Base-by-base conservation (phyloP, 1,140 invertebrate species). In the Lamellibrachia luymesi region DNA sequence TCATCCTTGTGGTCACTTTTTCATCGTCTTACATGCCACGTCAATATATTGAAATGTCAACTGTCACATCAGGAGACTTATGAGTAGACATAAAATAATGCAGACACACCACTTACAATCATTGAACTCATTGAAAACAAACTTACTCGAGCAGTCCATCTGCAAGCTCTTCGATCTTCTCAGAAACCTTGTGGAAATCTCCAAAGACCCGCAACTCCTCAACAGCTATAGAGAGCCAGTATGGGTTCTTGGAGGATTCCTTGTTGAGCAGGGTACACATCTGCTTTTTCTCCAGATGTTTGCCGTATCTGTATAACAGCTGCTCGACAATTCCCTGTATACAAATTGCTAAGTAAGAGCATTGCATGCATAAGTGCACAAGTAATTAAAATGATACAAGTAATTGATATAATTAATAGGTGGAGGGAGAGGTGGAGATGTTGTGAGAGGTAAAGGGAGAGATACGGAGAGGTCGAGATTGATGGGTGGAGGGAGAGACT, bases 121-220 rank as follows among this genome's bases (percentile, higher is more conserved):
- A 49, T 1, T 25, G 89, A 25, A 17, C 17, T 17, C 1, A 25
- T 25, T 92, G 49, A 17, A 25, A 49, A 25, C 13, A 22, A 25
- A 56, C 92, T 92, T 56, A 92, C 92, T 92, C 92, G 13, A 92
- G 52, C 49, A 92, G 52, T 56, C 92, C 92, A 56, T 92, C 92
- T 22, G 49, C 17, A 56, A 92, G 92, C 49, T 92, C 0, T 22
- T 92, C 1, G 49, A 92, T 92, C 50, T 92, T 92, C 17, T 92
- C 92, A 50, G 92, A 92, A 56, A 92, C n/a, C 92, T 92, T 38
- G 13, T 50, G 50, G 52, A 91, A 94, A 38, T 94, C 91, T n/a
- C 94, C 94, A 52, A 94, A 94, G n/a, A 94, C 90, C 52, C 94
- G 50, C 25, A 94, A 64, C 92, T 94, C 94, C 49, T 94, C 89